Percentiles rank a stretch among this genome's conserved stretches.
Conservation (phyloP, 2,797 vertebrate species). For the Pantherophis alleghaniensis region DNA sequence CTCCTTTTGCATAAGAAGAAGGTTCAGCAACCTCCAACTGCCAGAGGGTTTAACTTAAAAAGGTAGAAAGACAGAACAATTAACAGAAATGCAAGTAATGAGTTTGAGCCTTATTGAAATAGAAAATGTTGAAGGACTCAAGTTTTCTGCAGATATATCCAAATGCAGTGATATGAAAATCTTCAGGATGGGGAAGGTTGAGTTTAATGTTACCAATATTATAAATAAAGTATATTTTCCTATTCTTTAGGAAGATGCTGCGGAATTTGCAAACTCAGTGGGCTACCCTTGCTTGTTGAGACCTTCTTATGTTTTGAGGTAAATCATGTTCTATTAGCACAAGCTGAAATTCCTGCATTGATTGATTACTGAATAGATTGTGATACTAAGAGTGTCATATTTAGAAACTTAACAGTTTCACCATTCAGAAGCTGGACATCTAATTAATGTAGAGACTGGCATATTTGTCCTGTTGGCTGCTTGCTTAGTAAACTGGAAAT, state of each 20-base stretch:
- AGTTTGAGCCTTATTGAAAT: background rate
- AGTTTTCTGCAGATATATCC: background rate
- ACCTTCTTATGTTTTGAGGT: constrained; percentile 94
- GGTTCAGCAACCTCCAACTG: background rate
- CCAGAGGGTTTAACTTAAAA: background rate
- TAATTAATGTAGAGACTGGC: background rate
- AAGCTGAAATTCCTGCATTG: background rate
- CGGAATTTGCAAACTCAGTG: constrained; percentile 84
- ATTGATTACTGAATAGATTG: background rate
- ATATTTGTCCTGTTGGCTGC: background rate
- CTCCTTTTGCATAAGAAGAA: background rate
- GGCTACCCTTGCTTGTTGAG: constrained; percentile 90
- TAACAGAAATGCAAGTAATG: background rate
- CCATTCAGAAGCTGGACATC: background rate
- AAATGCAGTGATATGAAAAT: background rate
- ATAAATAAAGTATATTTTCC: constrained; percentile 10
- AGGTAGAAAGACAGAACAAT: background rate
- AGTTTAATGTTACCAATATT: background rate
- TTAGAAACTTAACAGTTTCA: background rate
- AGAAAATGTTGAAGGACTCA: background rate
- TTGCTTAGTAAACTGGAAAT: background rate
- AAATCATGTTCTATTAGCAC: constrained; percentile 38
- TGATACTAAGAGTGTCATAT: background rate
- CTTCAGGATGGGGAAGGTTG: background rate
- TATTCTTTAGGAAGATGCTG: constrained; percentile 83